Conservation (phyloP, 92 coral and sea anemone species). For the Epizoanthus rinbou region DNA sequence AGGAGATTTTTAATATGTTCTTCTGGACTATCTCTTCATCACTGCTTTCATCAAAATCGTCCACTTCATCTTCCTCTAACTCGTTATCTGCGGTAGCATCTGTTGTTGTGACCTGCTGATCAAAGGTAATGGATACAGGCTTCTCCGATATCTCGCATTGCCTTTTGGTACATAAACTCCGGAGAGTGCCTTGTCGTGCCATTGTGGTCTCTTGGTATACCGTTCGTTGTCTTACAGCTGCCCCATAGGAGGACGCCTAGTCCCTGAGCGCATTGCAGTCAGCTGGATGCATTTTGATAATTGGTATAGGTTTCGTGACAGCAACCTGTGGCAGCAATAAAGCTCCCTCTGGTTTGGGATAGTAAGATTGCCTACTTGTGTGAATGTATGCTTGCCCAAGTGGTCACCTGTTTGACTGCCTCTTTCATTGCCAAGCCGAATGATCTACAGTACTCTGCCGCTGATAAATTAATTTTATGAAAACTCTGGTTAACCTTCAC, state of each 20-base stretch:
- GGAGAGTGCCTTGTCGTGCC: conserved; percentile 54
- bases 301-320: conserved; percentile 47
- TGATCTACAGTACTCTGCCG: conserved; percentile 52
- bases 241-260: conserved; percentile 56
- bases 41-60: conserved; percentile 39
- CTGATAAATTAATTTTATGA: conserved; percentile 54
- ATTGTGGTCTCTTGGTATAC: conserved; percentile 65
- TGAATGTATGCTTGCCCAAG: conserved; percentile 63
- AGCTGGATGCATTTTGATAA: conserved; percentile 41
- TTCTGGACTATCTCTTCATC: conserved; percentile 53
- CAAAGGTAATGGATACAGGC: conserved; percentile 36
- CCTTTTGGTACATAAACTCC: conserved; percentile 43
- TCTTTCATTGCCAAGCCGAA: conserved; percentile 68
- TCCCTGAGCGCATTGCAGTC: conserved; percentile 52
- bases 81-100: neutral
- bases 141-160: conserved; percentile 21
- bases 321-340: conserved; percentile 49
- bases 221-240: conserved; percentile 65
- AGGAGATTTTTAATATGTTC: too few species aligned
- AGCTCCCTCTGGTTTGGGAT: conserved; percentile 63
- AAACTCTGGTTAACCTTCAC: too few species aligned
- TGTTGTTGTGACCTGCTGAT: conserved; percentile 9
- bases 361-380: conserved; percentile 66
- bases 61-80: conserved; percentile 24
- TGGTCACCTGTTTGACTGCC: conserved; percentile 56